Evolutionary conservation across 2,888 invertebrate species (phyloP).

Genomic region (Drosophila differens): DNA sequence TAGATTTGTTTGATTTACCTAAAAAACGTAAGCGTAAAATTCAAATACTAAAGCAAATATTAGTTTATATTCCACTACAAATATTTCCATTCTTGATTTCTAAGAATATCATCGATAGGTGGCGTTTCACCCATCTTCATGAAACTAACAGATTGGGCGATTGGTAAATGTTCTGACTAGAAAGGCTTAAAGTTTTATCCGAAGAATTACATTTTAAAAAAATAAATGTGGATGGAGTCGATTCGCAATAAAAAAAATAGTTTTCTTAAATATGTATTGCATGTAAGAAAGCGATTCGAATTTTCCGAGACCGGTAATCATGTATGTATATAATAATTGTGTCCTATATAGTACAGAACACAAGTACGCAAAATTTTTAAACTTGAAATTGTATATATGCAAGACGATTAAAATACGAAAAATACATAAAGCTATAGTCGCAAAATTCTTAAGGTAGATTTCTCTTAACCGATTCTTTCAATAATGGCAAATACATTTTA

Average conservation of each 20-base stretch:
- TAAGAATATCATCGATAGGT: not conserved
- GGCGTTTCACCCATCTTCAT: not conserved
- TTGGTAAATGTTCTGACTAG: not conserved
- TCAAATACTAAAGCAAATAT: not conserved
- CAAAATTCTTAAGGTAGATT: not conserved
- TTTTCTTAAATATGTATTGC: not conserved
- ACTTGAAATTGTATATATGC: not conserved
- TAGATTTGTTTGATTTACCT: not conserved
- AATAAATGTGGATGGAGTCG: not conserved
- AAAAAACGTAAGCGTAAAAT: not conserved
- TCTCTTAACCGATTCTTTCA: not conserved
- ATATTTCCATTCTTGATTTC: not conserved
- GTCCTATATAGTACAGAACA: not conserved
- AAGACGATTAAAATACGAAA: not conserved
- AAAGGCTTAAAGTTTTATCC: not conserved
- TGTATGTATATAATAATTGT: not conserved
- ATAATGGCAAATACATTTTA: not conserved
- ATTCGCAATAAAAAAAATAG: not conserved
- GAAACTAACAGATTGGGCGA: not conserved
- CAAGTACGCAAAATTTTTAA: not conserved
- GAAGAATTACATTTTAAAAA: fast-evolving
- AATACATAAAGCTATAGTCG: not conserved
- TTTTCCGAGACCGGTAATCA: not conserved
- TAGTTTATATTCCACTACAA: not conserved
- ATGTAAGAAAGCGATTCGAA: not conserved